phyloP scores from a whole-genome alignment of 1,140 invertebrate species.

The Phocides pigmalion region DNA sequence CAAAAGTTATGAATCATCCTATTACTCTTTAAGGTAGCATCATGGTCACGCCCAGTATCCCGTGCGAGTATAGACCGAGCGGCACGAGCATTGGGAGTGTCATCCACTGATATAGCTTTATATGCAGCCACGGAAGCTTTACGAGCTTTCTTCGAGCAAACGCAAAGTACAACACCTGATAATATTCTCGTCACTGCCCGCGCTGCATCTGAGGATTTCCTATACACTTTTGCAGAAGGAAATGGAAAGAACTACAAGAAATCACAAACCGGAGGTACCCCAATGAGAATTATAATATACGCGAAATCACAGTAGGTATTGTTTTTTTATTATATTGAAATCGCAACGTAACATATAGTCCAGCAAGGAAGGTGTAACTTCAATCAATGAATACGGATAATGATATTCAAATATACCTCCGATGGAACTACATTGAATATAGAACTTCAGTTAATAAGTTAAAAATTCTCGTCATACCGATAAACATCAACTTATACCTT shows the following conservation, averaged over 20 bases:
- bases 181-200: conserved; percentile 85
- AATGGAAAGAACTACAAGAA: conserved; percentile 80
- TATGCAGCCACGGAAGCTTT: conserved; percentile 86
- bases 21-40: conserved; percentile 85
- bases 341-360: no score
- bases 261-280: conserved; percentile 75
- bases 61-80: conserved; percentile 82
- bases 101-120: conserved; percentile 88
- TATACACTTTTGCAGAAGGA: conserved; percentile 81
- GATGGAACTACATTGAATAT: no score
- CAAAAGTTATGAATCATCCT: no score
- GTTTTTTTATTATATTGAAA: no score
- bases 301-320: no score
- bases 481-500: no score
- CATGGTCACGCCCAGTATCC: conserved; percentile 88
- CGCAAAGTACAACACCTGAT: conserved; percentile 80
- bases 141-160: conserved; percentile 86
- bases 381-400: no score
- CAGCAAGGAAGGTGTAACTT: no score
- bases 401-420: no score
- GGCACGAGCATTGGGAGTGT: conserved; percentile 85
- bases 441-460: no score
- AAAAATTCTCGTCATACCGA: no score
- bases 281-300: no score
- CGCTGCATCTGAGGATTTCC: conserved; percentile 72